These are phyloP conservation scores for Hyposmocoma kahamanoa DNA, from an alignment of 1,140 invertebrate genomes.

Conservation along the genomic window DNA sequence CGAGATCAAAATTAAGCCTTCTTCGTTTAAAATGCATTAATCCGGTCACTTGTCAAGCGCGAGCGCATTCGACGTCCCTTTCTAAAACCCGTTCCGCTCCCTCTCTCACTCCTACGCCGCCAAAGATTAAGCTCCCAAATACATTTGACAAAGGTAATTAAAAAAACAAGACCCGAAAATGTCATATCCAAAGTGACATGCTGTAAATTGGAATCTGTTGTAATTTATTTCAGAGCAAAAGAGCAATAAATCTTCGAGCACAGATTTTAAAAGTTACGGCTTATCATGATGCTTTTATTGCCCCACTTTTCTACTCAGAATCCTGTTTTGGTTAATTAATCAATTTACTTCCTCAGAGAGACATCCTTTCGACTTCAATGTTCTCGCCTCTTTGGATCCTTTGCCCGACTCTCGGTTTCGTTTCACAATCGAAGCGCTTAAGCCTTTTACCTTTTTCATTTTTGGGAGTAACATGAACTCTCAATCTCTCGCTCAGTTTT, in stretches of 20 bases:
- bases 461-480: conserved; percentile 67
- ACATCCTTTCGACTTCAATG: conserved; percentile 7
- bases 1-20: conserved; percentile 69
- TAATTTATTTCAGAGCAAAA: conserved; percentile 19
- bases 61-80: conserved; percentile 37
- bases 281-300: background rate
- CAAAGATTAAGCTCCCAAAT: conserved; percentile 44
- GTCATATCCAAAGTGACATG: conserved; percentile 34
- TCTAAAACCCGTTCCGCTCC: conserved; percentile 60
- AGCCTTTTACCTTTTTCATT: conserved; percentile 51
- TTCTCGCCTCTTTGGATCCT: conserved; percentile 20
- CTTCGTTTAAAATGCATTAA: conserved; percentile 71
- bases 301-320: background rate
- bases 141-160: conserved; percentile 40
- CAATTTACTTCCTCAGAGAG: conserved; percentile 19
- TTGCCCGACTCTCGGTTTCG: conserved; percentile 44
- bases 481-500: conserved; percentile 66
- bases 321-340: conserved; percentile 1
- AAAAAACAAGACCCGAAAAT: conserved; percentile 34
- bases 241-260: conserved; percentile 19
- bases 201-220: conserved; percentile 35
- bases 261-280: conserved; percentile 12
- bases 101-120: conserved; percentile 37
- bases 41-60: conserved; percentile 67
- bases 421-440: conserved; percentile 30